These are phyloP conservation scores for Anthrax anthrax DNA, from an alignment of 2,888 invertebrate species.

Conservation along the genomic window DNA sequence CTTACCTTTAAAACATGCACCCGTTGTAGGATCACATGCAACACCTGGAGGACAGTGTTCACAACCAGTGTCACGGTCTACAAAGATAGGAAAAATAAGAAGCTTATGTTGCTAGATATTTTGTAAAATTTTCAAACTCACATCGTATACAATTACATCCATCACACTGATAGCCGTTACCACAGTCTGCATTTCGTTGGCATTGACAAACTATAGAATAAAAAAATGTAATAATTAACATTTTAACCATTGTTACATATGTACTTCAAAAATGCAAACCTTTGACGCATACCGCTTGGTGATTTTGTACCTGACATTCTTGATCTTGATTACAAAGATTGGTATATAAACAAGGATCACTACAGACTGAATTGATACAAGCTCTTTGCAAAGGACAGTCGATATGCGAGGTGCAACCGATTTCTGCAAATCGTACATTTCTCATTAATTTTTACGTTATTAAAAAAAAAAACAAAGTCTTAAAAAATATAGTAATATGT, in stretches of 20 bases:
- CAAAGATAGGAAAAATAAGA: conserved; percentile 4
- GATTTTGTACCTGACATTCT: conserved; percentile 68
- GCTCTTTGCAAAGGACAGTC: conserved; percentile 66
- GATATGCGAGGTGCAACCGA: conserved; percentile 62
- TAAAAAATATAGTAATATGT: too few relatives aligned
- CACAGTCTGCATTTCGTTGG: conserved; percentile 52
- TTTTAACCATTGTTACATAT: too few relatives aligned
- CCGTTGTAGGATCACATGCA: conserved; percentile 62
- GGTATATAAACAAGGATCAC: conserved; percentile 62
- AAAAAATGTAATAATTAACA: conserved; percentile 3
- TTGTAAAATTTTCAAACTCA: conserved; percentile 28
- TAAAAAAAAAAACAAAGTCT: too few relatives aligned
- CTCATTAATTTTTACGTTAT: too few relatives aligned
- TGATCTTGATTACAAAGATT: conserved; percentile 62
- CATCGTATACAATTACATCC: conserved; percentile 54
- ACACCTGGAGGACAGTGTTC: conserved; percentile 66
- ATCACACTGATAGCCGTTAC: conserved; percentile 46
- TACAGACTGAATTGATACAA: conserved; percentile 64
- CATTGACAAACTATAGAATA: conserved; percentile 37
- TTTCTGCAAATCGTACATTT: conserved; percentile 44
- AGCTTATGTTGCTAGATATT: conserved; percentile 2
- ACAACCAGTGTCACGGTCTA: conserved; percentile 40
- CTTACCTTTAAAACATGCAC: conserved; percentile 75
- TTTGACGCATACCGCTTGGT: conserved; percentile 70
- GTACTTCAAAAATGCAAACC: conserved; percentile 35